These are phyloP conservation scores for human DNA, from an alignment of 2,113 vertebrate genomes.

Conservation along the genomic window GRCh38 chr7:18675001-18675500, in stretches of 20 bases:
- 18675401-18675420: background rate
- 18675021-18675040: background rate
- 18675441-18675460: background rate
- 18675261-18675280: background rate
- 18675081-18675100: background rate
- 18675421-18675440: background rate
- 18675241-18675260: background rate
- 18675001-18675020: background rate
- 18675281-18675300: too few relatives aligned
- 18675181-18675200: background rate
- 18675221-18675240: background rate
- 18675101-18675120: background rate
- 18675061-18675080: background rate
- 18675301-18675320: too few relatives aligned
- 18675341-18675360: background rate
- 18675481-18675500: background rate
- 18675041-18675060: background rate
- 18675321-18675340: background rate
- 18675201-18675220: background rate
- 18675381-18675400: background rate
- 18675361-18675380: background rate
- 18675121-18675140: background rate
- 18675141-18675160: background rate
- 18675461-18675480: background rate
- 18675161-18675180: background rate